Evolutionary conservation across 2,113 vertebrate species (phyloP), one percentile per base, ranked within the genome.

Genomic region (Nanorana parkeri): DNA sequence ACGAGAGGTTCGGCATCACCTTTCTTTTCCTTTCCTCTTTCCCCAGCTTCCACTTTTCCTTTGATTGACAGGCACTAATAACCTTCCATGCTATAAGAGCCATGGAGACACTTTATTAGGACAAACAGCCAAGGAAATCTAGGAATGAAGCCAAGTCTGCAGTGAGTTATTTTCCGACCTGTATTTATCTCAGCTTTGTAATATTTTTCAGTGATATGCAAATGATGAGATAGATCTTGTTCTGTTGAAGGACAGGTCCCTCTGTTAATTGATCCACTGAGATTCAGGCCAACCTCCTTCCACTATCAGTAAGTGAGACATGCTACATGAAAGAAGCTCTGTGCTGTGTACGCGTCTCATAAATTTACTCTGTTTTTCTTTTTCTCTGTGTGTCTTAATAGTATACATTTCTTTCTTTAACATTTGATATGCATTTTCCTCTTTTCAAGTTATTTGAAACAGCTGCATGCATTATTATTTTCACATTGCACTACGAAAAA

Each of bases 11-110:
- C 92, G 93, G 93, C 93, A 93, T 93, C 93, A 94, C 92, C 92
- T 93, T 92, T 93, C 91, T 91, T 87, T 88, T 92, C 89, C 88
- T 90, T 93, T 92, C 89, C 91, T 93, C 88, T 89, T 89, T 90
- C 85, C 17, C 32, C 86, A 87, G 91, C 90, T 89, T 92, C 90
- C 92, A 90, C 92, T 93, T 92, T 89, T 90, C 87, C 84, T 87
- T 91, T 95, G 95, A 96, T 93, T 97, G 96, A 96, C 96, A 96
- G 95, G 93, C 95, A 95, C 94, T 96, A 96, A 96, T 95, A 93
- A 95, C 88, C 85, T 91, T 94, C 92, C 91, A 52, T 92, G 94
- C 95, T 92, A 93, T 94, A 93, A 93, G 89, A 95, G 92, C 94
- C 94, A 92, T 87, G 88, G 94, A 95, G 94, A 94, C 90, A 89